Base-by-base conservation (phyloP, 2,113 vertebrate species). In the Trematocara unimaculatum region DNA sequence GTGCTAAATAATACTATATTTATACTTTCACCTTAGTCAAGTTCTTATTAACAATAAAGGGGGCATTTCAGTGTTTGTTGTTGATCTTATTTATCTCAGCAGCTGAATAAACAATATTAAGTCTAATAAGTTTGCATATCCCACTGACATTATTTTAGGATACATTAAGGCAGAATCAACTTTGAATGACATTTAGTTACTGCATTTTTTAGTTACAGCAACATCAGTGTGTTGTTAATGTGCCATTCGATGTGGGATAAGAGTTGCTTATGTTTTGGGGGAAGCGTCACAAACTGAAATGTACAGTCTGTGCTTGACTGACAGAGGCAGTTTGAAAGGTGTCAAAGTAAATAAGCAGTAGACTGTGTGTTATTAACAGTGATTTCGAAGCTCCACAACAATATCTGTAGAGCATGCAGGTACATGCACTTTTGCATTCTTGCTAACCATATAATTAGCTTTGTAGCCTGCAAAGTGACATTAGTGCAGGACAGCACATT, bases 1-100 rank as follows among this genome's bases (percentile, higher is more conserved):
- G 85, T 84, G 80, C 49, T 72, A 79, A 90, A 84, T 92, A 88
- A 94, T n/a, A 53, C 17, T 14, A 20, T 17, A 15, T 82, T 54
- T 17, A 18, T 17, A 5, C 15, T 58, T n/a, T 49, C 49, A 45
- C 4, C 45, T 33, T 45, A 70, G 47, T 42, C 23, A 42, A 53
- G 72, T 31, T 77, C 72, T 77, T 77, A 77, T 77, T n/a, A 77
- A 77, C 10, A 18, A n/a, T 33, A 31, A 67, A 77, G 42, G 6
- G 45, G 45, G 10, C 6, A 33, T 77, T 51, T 77, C 72, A 12
- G 10, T 77, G 72, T 77, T 51, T 51, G 23, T 51, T 77, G 72
- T 47, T 51, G 17, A 77, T 77, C 72, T 49, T 74, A 47, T 31
- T 74, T 77, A 77, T 31, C 9, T 49, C 23, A 51, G 10, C 45